Conservation (phyloP, 2,113 vertebrate genomes). For the Chroicocephalus ridibundus region DNA sequence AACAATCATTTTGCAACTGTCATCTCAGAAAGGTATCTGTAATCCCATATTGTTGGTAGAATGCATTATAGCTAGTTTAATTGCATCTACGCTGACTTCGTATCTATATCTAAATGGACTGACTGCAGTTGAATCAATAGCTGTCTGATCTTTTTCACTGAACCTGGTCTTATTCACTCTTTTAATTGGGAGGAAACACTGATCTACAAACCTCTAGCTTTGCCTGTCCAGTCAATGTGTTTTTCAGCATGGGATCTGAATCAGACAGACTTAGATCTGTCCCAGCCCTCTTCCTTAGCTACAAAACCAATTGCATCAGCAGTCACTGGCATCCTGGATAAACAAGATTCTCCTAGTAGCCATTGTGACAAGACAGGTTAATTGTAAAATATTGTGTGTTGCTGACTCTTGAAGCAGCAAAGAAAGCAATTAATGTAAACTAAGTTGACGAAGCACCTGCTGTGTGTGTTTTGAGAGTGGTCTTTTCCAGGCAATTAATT, state of each 20-base stretch:
- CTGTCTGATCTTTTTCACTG: background rate
- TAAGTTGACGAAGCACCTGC: conserved; percentile 33
- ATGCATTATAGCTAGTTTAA: background rate
- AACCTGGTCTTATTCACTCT: background rate
- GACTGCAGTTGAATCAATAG: background rate
- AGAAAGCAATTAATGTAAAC: conserved; percentile 42
- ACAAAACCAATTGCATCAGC: background rate
- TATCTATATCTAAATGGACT: background rate
- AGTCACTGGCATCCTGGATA: background rate
- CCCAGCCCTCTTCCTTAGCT: background rate
- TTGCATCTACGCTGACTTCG: background rate
- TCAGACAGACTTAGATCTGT: background rate
- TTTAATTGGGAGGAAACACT: background rate
- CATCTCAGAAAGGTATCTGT: background rate
- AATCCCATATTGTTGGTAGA: background rate
- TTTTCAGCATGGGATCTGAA: background rate
- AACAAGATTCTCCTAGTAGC: background rate
- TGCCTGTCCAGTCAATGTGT: background rate
- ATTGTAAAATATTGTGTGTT: conserved; percentile 12
- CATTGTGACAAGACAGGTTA: background rate
- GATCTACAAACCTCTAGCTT: background rate
- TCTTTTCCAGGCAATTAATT: conserved; percentile 52
- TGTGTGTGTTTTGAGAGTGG: conserved; percentile 26
- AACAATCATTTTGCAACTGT: background rate
- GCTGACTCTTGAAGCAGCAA: conserved; percentile 12